phyloP scores from a whole-genome alignment of 2,888 invertebrate species.

The Andrena haemorrhoa region DNA sequence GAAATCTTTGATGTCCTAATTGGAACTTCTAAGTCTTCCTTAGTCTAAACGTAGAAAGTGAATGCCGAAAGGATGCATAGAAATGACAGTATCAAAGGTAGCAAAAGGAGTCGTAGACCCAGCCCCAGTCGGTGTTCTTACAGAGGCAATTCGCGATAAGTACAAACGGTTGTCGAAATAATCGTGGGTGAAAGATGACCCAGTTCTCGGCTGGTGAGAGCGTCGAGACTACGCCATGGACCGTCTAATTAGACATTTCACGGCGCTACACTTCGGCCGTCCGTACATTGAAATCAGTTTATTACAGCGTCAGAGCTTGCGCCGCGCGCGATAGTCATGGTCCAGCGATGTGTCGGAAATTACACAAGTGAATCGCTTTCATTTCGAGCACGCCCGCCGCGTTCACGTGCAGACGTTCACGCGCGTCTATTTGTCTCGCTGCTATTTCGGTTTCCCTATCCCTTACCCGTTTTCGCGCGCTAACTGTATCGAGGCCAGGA shows the following conservation, averaged over 20 bases:
- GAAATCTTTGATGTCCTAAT: too few species aligned
- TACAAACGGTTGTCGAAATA: neutral
- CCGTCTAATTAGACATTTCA: conserved; percentile 15
- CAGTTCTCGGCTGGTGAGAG: neutral
- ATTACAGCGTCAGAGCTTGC: conserved; percentile 4
- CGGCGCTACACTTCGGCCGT: neutral
- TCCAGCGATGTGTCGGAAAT: conserved; percentile 38
- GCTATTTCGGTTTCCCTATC: conserved; percentile 63
- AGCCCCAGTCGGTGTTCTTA: too few species aligned
- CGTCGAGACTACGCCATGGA: neutral
- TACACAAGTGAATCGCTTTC: conserved; percentile 69
- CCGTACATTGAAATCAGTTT: conserved; percentile 14
- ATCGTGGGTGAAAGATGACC: neutral
- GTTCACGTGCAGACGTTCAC: conserved; percentile 33
- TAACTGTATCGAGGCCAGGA: conserved; percentile 55
- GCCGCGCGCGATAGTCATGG: conserved; percentile 1
- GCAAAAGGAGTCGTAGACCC: too few species aligned
- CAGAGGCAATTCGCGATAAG: neutral
- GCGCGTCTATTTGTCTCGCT: conserved; percentile 51
- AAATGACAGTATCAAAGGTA: too few species aligned
- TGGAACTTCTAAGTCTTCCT: too few species aligned
- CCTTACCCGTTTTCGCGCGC: conserved; percentile 40
- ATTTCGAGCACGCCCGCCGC: conserved; percentile 59
- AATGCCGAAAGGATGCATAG: too few species aligned
- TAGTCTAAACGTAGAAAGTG: too few species aligned